Base-by-base conservation (phyloP, 1,140 invertebrate species). In the Neodiprion pinetum region DNA sequence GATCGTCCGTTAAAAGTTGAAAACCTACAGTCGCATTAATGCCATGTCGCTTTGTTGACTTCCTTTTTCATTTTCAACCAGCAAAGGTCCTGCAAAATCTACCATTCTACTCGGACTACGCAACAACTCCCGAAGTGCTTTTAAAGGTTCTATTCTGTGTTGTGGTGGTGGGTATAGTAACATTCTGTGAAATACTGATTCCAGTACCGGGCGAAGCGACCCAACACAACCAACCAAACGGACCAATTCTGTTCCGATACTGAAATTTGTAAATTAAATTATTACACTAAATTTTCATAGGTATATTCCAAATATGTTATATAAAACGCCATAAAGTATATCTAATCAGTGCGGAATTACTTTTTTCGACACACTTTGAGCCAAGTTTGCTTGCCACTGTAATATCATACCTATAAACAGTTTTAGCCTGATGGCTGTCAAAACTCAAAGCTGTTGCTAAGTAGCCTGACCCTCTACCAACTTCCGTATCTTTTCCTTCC, bases 121-220 rank as follows among this genome's bases (percentile, higher is more conserved):
- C 9, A 95, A 85, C 28, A 95, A 86, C 89, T 96, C 94, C 77
- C 93, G 92, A 1, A 96, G 89, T 77, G 95, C 95, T 78, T 95
- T 93, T 9, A 98, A 84, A 0, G 96, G 94, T 83, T 98, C 96
- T 7, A 95, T 89, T 53, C 96, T 91, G 86, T 97, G 95, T 61
- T 93, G 90, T 0, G 95, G 93, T 0, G 94, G 94, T 40, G 96
- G 96, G 87, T 97, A 95, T 0, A 98, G 87, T 0, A 98, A 87
- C 94, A 98, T 97, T 50, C 96, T 90, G 87, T 98, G 96, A 84
- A 97, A 98, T 2, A 98, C 89, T 0, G 96, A 96, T 84, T 98
- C 96, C 73, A 98, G 86, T 61, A 97, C 96, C 14, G 96, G 96
- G 17, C 96, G 89, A 72, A 98, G 88, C 10, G 94, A 94, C 1